These are phyloP conservation scores for Xiphophorus couchianus DNA, from an alignment of 2,113 vertebrate genomes.

Conservation along the genomic window DNA sequence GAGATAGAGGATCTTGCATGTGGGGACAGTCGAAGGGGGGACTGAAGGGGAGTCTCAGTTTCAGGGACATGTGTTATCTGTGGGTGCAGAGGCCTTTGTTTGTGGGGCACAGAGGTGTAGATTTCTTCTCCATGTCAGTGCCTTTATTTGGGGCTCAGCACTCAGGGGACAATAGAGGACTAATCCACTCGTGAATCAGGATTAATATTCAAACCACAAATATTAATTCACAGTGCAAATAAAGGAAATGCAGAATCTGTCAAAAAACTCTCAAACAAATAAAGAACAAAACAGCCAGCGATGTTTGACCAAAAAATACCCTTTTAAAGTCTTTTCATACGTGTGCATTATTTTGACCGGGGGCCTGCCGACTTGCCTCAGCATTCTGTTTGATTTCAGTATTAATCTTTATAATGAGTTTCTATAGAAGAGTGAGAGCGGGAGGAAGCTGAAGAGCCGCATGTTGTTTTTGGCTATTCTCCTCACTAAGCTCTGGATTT, in stretches of 20 bases:
- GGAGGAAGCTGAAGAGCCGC: slow-evolving; percentile 70
- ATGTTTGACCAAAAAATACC: slow-evolving; percentile 71
- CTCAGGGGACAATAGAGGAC: slow-evolving; percentile 79
- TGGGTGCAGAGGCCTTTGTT: slow-evolving; percentile 79
- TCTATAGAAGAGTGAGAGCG: slow-evolving; percentile 74
- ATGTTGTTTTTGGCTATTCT: slow-evolving; percentile 84
- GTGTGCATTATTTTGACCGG: slow-evolving; percentile 71
- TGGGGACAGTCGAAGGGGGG: slow-evolving; percentile 44
- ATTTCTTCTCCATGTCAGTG: slow-evolving; percentile 81
- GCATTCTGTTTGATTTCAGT: slow-evolving; percentile 73
- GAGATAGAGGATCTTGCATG: slow-evolving; percentile 59
- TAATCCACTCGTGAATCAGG: slow-evolving; percentile 82
- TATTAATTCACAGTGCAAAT: slow-evolving; percentile 80
- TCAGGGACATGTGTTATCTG: slow-evolving; percentile 79
- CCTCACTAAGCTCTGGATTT: slow-evolving; percentile 90
- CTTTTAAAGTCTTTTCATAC: slow-evolving; percentile 61
- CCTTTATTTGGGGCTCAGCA: slow-evolving; percentile 79
- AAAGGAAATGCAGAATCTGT: slow-evolving; percentile 79
- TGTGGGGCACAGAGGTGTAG: slow-evolving; percentile 75
- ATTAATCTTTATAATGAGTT: slow-evolving; percentile 84
- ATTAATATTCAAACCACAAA: slow-evolving; percentile 83
- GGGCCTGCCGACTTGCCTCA: slow-evolving; percentile 59
- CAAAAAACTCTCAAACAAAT: slow-evolving; percentile 77
- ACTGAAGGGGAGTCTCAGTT: slow-evolving; percentile 56
- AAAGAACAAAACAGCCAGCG: slow-evolving; percentile 67